Base-by-base conservation (phyloP, 2,797 vertebrate species). In the Coregonus sp. region DNA sequence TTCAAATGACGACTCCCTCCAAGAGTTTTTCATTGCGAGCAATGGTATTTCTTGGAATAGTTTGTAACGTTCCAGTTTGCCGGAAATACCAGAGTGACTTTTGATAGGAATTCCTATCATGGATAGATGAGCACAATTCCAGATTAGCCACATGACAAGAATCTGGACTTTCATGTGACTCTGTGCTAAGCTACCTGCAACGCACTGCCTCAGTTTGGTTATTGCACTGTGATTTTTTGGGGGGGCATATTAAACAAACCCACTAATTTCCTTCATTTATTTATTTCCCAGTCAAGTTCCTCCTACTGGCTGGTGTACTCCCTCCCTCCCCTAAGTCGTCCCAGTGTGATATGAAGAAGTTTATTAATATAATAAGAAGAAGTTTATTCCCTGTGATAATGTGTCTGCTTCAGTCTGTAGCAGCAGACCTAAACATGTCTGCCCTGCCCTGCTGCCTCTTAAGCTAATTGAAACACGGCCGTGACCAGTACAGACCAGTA, bases 201-300 rank as follows among this genome's bases (percentile, higher is more conserved):
- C n/a, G 18, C 20, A 20, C 56, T 59, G 56, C 5, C 40, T 47
- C n/a, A 0, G 6, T 11, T 11, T 2, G 29, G 12, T 75, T 74
- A 51, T 51, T 31, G 51, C 12, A 29, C 5, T 4, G 63, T 54
- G 47, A 72, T 67, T 73, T 80, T 40, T 25, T 25, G 1, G 25
- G 25, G 25, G 25, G 65, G 16, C 37, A 68, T 69, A 40, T 18
- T 76, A 72, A 66, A 69, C 65, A 35, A 81, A 76, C 56, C 40
- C n/a, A 29, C 47, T 80, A 75, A 85, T 82, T 82, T 71, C 4
- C 75, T 81, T 75, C 1, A 79, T 81, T 81, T 77, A 75, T 85
- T 87, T 71, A 81, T 79, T 54, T 74, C 47, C 74, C 79, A 65
- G 76, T 81, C 56, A 72, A 59, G 18, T 51, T 74, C 77, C 50